phyloP scores from a whole-genome alignment of 2,113 vertebrate species.

The Fulica atra region DNA sequence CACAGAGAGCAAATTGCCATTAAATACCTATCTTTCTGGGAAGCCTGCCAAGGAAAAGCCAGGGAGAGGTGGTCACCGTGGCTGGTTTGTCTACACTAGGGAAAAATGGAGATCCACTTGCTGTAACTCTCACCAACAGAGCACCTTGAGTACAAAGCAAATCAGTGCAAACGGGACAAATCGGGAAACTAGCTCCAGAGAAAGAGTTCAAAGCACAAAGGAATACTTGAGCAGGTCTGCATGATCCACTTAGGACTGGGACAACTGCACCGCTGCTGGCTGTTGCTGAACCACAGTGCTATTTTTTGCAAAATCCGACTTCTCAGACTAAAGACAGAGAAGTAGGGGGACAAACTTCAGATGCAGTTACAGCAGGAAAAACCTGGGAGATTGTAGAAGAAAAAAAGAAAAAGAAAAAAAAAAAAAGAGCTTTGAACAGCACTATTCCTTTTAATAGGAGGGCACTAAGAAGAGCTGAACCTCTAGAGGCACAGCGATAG shows the following conservation, averaged over 20 bases:
- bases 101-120: not conserved
- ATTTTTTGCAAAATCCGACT: not conserved
- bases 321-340: not conserved
- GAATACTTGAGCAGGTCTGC: not conserved
- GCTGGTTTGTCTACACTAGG: not conserved
- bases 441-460: not conserved
- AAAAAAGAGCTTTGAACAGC: not conserved
- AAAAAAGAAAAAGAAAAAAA: not conserved
- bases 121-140: not conserved
- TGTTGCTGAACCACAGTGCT: not conserved
- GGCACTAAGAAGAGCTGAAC: not conserved
- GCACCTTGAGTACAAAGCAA: not conserved
- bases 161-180: not conserved
- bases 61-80: not conserved
- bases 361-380: not conserved
- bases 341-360: not conserved
- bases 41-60: not conserved
- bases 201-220: not conserved
- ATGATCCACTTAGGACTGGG: not conserved
- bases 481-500: not conserved
- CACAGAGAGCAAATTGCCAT: slow-evolving; percentile 8
- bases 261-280: not conserved
- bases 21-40: slow-evolving; percentile 21
- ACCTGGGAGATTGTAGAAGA: accelerated
- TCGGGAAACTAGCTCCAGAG: not conserved